Evolutionary conservation across 2,888 invertebrate genomes (phyloP), one percentile per base, ranked within the genome.

Genomic region (Dryomyza anilis): DNA sequence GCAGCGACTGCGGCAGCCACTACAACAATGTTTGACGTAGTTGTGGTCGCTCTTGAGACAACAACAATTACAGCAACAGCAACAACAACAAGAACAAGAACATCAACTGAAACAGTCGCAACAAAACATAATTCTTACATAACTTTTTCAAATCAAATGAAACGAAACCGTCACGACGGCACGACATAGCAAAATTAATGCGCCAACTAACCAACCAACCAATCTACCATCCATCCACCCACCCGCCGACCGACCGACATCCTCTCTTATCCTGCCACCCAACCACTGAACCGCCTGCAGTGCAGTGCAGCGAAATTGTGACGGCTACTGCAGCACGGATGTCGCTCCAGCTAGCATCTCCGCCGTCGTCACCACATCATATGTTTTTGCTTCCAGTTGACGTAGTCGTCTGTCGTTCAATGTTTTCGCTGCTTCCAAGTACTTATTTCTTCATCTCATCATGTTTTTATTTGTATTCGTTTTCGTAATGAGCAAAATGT

Each of bases 101-200:
- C 16, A 53, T 21, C 36, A 55, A 33, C 55, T 21, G 10, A 30
- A 16, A 29, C 21, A 39, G 19, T n/a, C 14, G 25, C 50, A 33
- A 14, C 23, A 36, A 25, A 21, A 56, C 58, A 21, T 29, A 43
- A 58, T 58, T 58, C 45, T 46, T 45, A 58, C 58, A 58, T 58
- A 58, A 58, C 58, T 58, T 58, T 58, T 36, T 45, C 45, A 58
- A 58, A 58, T 58, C 58, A 58, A 58, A 58, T 58, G 45, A 46
- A 58, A 58, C 21, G 43, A 30, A 55, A 36, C 55, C 55, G 33
- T 55, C 55, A 55, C 55, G 55, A 55, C 55, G 55, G 36, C 36
- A 55, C 55, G 16, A 57, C 57, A 30, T 30, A 29, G 46, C 45
- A 46, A 58, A 58, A 30, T 45, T 14, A 46, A 45, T 45, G 45